A percentile compares a stretch with the other conserved stretches of the same genome.
Evolutionary conservation across 2,113 vertebrate species (phyloP).

Genomic region (Himantopus leucocephalus): DNA sequence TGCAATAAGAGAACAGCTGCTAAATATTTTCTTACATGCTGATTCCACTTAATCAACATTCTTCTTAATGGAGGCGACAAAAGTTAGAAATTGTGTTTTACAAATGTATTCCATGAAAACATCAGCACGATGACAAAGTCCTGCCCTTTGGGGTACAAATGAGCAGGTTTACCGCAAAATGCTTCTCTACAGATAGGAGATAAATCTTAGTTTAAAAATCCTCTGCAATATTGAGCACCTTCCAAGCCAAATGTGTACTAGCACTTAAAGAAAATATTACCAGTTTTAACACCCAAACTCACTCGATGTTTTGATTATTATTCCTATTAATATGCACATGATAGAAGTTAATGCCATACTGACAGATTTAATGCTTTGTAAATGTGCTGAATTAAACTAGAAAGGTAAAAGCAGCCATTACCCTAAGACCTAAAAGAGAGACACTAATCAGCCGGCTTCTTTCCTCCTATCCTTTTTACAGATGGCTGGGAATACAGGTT

Average conservation of each 20-base stretch:
- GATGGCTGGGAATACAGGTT: constrained; percentile 19
- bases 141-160: constrained; percentile 31
- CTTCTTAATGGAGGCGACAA: constrained; percentile 6
- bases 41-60: constrained; percentile 38
- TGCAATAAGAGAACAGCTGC: constrained; percentile 42
- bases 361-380: constrained; percentile 70
- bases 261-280: constrained; percentile 69
- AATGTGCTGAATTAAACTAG: constrained; percentile 68
- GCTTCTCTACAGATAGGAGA: neutral
- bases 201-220: constrained; percentile 15
- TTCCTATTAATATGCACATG: constrained; percentile 68
- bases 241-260: constrained; percentile 40
- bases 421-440: constrained; percentile 55
- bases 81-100: constrained; percentile 21
- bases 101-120: constrained; percentile 28
- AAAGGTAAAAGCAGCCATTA: constrained; percentile 69
- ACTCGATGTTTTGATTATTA: constrained; percentile 58
- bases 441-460: constrained; percentile 42
- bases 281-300: constrained; percentile 60
- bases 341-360: constrained; percentile 61
- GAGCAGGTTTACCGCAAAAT: constrained; percentile 19
- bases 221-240: constrained; percentile 8
- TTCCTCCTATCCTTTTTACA: constrained; percentile 1
- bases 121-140: constrained; percentile 16
- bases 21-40: constrained; percentile 63